Percentiles rank a stretch among this genome's conserved stretches.
Conservation (phyloP, 2,888 invertebrate species). For the Agrotis ipsilon region DNA sequence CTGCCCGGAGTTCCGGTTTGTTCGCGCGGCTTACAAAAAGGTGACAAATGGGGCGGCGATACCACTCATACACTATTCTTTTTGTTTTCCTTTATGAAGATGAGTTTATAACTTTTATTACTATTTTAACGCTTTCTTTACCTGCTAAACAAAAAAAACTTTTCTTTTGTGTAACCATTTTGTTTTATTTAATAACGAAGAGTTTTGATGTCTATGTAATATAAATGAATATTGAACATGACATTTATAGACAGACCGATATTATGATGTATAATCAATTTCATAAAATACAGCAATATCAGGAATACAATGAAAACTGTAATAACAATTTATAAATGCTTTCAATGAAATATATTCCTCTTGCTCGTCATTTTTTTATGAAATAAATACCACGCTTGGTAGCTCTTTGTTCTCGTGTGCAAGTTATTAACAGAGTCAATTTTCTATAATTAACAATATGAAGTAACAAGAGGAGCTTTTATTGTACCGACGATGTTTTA, state of each 20-base stretch:
- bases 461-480: no score
- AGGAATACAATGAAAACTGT: neutral
- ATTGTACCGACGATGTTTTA: neutral
- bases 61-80: conserved; percentile 6
- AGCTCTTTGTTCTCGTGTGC: neutral
- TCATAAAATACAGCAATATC: conserved; percentile 8
- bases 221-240: no score
- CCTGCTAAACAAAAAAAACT: neutral
- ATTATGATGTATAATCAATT: neutral
- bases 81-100: neutral
- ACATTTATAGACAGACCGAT: neutral
- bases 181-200: neutral
- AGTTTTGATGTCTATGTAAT: no score
- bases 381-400: no score
- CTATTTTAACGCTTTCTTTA: neutral
- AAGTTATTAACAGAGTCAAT: neutral
- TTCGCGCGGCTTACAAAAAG: conserved; percentile 46
- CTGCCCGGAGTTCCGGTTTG: conserved; percentile 24
- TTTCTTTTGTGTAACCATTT: neutral
- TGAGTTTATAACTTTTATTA: neutral
- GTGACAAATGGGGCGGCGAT: conserved; percentile 39
- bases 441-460: neutral
- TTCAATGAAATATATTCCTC: neutral
- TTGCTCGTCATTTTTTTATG: conserved; percentile 2
- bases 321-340: conserved; percentile 10